These are phyloP conservation scores for Eupeodes latifasciatus DNA, from an alignment of 2,888 invertebrate genomes.

Conservation along the genomic window DNA sequence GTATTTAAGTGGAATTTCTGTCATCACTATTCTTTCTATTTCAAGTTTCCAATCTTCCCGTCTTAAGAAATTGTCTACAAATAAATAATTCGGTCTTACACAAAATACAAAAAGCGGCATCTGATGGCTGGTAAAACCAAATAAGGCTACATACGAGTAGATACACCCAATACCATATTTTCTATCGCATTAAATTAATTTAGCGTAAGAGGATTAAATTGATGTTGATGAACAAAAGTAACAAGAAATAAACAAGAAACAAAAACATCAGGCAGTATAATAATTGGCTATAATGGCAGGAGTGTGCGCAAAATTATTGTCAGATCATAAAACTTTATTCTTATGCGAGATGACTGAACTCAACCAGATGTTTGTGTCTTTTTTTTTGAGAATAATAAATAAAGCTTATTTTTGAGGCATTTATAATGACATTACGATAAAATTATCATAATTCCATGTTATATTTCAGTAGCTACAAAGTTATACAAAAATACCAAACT, in stretches of 20 bases:
- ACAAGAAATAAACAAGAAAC: conserved; percentile 37
- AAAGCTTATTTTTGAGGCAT: too few species aligned
- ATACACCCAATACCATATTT: neutral
- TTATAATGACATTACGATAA: too few species aligned
- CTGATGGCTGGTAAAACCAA: conserved; percentile 31
- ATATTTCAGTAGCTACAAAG: too few species aligned
- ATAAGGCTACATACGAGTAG: conserved; percentile 49
- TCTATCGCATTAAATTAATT: conserved; percentile 56
- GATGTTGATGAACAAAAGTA: conserved; percentile 27
- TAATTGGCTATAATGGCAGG: conserved; percentile 4
- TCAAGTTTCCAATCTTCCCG: neutral
- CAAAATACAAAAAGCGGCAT: neutral
- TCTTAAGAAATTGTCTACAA: conserved; percentile 33
- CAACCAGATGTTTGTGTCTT: too few species aligned
- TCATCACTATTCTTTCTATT: too few species aligned
- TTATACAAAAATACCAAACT: too few species aligned
- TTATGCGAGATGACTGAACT: neutral
- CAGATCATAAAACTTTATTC: conserved; percentile 37
- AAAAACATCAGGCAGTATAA: too few species aligned
- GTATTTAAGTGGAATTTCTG: too few species aligned
- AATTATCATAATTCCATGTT: too few species aligned
- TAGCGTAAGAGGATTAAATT: conserved; percentile 64
- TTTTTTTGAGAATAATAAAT: too few species aligned
- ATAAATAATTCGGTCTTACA: conserved; percentile 34
- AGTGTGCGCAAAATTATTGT: conserved; percentile 53